A percentile compares a stretch with the other conserved stretches of the same genome.
Evolutionary conservation across 2,797 vertebrate species (phyloP).

Genomic region (Lemur catta): DNA sequence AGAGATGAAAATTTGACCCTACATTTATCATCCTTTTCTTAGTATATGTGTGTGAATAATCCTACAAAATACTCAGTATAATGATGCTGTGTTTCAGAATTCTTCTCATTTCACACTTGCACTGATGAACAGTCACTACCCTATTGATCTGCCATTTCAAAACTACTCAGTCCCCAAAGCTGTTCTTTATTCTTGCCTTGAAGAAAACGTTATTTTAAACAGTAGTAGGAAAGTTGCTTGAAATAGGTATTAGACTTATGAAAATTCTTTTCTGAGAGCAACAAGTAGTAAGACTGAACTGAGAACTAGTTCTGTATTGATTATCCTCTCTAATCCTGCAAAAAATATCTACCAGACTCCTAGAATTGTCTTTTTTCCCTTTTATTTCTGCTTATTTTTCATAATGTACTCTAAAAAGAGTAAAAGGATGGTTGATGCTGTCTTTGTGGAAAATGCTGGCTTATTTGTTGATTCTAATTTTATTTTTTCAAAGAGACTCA

Average conservation of each 20-base stretch:
- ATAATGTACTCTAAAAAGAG: background rate
- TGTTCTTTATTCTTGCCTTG: background rate
- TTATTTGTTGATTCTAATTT: background rate
- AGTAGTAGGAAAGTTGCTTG: background rate
- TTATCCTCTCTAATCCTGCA: background rate
- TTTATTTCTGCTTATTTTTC: background rate
- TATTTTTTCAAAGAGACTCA: background rate
- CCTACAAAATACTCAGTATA: background rate
- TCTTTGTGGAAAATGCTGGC: background rate
- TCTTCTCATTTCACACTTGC: background rate
- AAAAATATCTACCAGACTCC: background rate
- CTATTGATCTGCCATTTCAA: background rate
- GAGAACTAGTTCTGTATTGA: background rate
- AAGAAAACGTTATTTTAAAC: conserved; percentile 31
- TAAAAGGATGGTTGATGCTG: background rate
- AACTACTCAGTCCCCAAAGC: background rate
- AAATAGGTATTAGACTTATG: background rate
- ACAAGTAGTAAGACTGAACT: background rate
- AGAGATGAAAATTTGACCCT: background rate
- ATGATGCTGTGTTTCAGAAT: background rate
- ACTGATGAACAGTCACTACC: background rate
- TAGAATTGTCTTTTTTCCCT: background rate
- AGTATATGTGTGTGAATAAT: background rate
- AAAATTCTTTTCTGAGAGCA: background rate
- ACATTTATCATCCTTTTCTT: background rate